Evolutionary conservation across 2,113 vertebrate species (phyloP), one percentile per base, ranked within the genome.

Genomic region (Antechinus flavipes): DNA sequence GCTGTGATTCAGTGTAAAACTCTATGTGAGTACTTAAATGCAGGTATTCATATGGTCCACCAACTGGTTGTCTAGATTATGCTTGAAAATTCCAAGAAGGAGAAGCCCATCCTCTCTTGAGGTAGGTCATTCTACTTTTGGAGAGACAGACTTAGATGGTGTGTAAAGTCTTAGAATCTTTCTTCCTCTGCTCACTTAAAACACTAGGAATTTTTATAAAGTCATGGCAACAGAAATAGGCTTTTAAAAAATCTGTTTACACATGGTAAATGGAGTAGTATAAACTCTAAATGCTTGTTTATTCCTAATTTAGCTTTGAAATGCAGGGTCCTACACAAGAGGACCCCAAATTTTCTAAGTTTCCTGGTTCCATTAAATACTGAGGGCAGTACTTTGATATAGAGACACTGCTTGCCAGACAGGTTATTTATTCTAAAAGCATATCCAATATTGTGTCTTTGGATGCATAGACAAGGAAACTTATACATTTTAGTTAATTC

Each of bases 401-500:
- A 42, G 58, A 94, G 24, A 54, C 68, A 50, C 0, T 1, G 26
- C 9, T 3, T 0, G 61, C 89, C 9, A 24, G 95, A 95, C 96
- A 95, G 93, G 23, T 58, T 94, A 58, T 94, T 94, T 89, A 89
- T 30, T 89, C 91, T 24, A 94, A 93, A 96, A 92, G 95, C 93
- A 91, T 61, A 89, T 94, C 35, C 94, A 89, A 24, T 10, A 46
- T 90, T 47, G 54, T 93, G 90, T 95, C 92, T 46, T 91, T 89
- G 46, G 94, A 89, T 94, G 55, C 93, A 93, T 76, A 50, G 89
- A 93, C 94, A 97, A 90, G 93, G 95, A 90, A 94, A 94, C 25
- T 58, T 93, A 95, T 96, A 96, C 93, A 95, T 91, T 98, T 97
- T 68, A 94, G 96, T 91, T 96, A 96, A 90, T 94, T 89, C 95